Evolutionary conservation across 2,888 invertebrate species (phyloP).

Genomic region (Drosophila demipolita): DNA sequence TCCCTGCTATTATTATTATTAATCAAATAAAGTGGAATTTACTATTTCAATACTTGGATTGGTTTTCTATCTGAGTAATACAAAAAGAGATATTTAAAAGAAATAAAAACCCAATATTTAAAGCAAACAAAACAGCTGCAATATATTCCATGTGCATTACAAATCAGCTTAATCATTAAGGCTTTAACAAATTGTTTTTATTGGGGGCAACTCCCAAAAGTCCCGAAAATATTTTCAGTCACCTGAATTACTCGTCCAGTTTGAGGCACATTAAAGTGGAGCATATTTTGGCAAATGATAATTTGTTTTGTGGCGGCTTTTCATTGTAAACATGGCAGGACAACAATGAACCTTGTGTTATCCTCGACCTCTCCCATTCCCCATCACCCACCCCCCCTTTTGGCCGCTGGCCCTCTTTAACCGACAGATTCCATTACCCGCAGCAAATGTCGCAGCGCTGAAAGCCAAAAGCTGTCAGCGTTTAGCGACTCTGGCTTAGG

Average conservation of each 20-base stretch:
- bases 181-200: neutral
- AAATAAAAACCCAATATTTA: neutral
- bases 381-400: neutral
- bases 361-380: neutral
- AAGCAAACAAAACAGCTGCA: neutral
- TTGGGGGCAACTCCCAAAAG: neutral
- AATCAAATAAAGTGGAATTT: too few relatives aligned
- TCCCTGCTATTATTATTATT: too few relatives aligned
- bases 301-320: conserved; percentile 35
- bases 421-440: conserved; percentile 19
- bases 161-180: neutral
- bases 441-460: conserved; percentile 37
- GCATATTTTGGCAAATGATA: conserved; percentile 37
- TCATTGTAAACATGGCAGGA: conserved; percentile 44
- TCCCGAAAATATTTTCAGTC: neutral
- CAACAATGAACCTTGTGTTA: conserved; percentile 28
- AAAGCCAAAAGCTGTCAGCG: conserved; percentile 69
- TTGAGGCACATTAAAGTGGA: conserved; percentile 34
- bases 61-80: neutral
- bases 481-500: conserved; percentile 50
- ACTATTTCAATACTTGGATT: neutral
- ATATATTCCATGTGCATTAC: neutral
- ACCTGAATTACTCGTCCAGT: neutral
- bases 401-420: neutral
- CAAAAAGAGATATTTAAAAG: neutral